Percentiles rank a stretch among this genome's conserved stretches.
These are phyloP conservation scores for Plebejus anna DNA, from an alignment of 2,888 invertebrate species.

Conservation along the genomic window DNA sequence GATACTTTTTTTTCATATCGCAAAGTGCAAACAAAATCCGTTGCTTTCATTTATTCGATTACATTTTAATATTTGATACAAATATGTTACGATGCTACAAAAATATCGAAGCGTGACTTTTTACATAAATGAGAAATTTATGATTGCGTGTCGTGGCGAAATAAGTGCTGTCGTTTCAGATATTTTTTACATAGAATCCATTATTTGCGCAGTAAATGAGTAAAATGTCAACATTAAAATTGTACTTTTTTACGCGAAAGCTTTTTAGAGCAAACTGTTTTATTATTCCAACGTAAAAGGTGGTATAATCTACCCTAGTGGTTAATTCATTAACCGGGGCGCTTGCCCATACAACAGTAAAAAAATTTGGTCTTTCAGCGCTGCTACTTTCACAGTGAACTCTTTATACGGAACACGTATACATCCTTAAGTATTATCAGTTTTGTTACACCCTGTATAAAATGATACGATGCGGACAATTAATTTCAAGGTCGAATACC, in stretches of 20 bases:
- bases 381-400: no score
- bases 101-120: conserved; percentile 26
- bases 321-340: no score
- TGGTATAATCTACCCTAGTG: no score
- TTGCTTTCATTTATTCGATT: conserved; percentile 21
- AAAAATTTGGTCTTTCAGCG: no score
- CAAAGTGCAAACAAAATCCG: conserved; percentile 21
- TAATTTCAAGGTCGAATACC: no score
- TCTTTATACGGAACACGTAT: no score
- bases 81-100: background rate
- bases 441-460: no score
- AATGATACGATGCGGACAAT: no score
- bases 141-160: conserved; percentile 16
- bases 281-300: background rate
- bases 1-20: background rate
- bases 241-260: background rate
- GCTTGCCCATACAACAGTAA: no score
- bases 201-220: background rate
- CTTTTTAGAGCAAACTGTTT: background rate
- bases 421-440: no score
- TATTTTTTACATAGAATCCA: conserved; percentile 2
- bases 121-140: conserved; percentile 24
- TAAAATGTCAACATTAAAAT: background rate
- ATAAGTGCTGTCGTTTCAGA: background rate
- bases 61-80: conserved; percentile 26